Evolutionary conservation across 1,140 invertebrate species (phyloP).

Genomic region (Drosophila simulans): DNA sequence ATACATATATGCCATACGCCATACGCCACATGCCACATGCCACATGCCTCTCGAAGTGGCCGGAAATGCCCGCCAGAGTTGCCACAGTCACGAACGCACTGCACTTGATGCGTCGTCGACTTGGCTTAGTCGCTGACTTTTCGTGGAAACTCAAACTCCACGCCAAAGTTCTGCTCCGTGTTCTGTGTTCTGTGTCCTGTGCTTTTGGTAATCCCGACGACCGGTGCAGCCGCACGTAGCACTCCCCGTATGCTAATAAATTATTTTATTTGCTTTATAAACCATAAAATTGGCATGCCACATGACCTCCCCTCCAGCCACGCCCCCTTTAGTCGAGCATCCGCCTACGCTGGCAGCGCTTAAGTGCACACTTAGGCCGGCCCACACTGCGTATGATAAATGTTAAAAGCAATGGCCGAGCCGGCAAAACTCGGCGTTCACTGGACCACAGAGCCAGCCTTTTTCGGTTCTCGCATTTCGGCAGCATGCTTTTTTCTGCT

Average conservation of each 20-base stretch:
- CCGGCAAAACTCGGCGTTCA: slow-evolving; percentile 10
- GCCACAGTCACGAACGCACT: slow-evolving; percentile 34
- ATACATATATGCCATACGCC: neutral
- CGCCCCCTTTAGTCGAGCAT: neutral
- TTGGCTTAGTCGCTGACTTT: slow-evolving; percentile 37
- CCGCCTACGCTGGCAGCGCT: slow-evolving; percentile 11
- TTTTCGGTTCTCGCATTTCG: slow-evolving; percentile 5
- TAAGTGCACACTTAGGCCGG: slow-evolving; percentile 57
- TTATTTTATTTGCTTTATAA: slow-evolving; percentile 61
- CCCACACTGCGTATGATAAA: slow-evolving; percentile 61
- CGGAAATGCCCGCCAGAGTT: slow-evolving; percentile 15
- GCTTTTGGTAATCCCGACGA: slow-evolving; percentile 28
- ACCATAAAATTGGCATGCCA: slow-evolving; percentile 42
- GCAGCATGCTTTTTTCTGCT: neutral
- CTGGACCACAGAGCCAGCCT: slow-evolving; percentile 30
- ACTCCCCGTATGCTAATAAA: slow-evolving; percentile 53
- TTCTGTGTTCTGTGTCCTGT: neutral
- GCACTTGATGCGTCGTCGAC: slow-evolving; percentile 25
- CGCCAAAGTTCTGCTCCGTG: neutral
- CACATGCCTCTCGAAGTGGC: slow-evolving; percentile 19
- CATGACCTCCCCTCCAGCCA: neutral
- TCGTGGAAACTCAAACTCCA: neutral
- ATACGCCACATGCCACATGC: no score
- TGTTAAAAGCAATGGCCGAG: slow-evolving; percentile 53
- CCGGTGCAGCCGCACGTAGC: slow-evolving; percentile 21